Evolutionary conservation across 2,888 invertebrate species (phyloP), one percentile per base, ranked within the genome.

Genomic region (Nematopogon swammerdamellus): DNA sequence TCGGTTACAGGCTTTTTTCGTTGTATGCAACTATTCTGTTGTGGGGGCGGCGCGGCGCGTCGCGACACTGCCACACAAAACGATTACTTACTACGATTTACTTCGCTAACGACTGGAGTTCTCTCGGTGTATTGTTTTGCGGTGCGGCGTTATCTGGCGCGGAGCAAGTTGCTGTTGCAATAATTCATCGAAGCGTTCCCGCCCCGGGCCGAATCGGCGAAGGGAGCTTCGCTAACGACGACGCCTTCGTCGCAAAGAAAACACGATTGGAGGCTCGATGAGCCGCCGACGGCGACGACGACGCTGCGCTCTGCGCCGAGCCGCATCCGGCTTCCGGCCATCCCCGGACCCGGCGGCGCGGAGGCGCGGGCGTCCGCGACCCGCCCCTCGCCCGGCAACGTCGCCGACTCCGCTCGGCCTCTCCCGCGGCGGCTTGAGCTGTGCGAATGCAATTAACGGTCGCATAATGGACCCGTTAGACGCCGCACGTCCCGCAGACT

Each of bases 121-220:
- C 36, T 14, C 25, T 67, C 63, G 63, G 63, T 65, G 68, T 67
- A 73, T 75, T 76, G 75, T 77, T 73, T 76, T 72, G 75, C 62
- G 72, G 71, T 68, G 68, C 66, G 66, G 72, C 72, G 71, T 75
- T 74, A 76, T 75, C 74, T 75, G 71, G 70, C 68, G 65, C 64
- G 64, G 71, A 75, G 73, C 72, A 71, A 74, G 72, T 73, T 75
- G 73, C 74, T 75, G 72, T 76, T 74, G 58, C 64, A 64, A 69
- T 76, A 73, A 76, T 75, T 76, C 76, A 77, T 77, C 73, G 75
- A 72, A 70, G 63, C 70, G 68, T 67, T 68, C 67, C 72, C 72
- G 73, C 73, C 72, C 66, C 69, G 59, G 68, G 72, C 69, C 60
- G 59, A 58, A 61, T 6, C 45, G 18, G 3, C 25, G 36, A 14